Conservation (phyloP, 2,113 vertebrate genomes). For the Grantiella picta region DNA sequence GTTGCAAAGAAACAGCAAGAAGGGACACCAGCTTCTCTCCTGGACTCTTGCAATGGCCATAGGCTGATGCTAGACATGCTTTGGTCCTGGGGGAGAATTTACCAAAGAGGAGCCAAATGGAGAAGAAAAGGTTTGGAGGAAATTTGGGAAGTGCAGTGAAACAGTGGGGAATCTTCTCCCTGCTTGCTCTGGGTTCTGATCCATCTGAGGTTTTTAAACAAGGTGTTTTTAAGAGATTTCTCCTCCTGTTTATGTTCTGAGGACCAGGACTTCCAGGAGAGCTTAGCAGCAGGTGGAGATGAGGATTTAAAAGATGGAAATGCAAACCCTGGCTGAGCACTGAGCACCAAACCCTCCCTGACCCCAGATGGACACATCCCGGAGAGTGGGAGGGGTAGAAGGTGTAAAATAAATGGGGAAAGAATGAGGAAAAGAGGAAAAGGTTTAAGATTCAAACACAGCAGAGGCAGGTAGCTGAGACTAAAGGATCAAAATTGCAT, state of each 20-base stretch:
- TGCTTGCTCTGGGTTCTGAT: neutral
- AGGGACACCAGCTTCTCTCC: neutral
- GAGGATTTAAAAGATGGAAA: neutral
- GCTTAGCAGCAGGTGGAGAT: neutral
- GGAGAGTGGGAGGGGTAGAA: neutral
- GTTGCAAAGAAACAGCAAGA: neutral
- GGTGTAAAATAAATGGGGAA: neutral
- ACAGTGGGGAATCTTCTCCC: neutral
- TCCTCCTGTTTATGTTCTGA: neutral
- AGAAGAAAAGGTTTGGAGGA: neutral
- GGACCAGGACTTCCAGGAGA: neutral
- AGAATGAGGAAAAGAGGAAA: neutral
- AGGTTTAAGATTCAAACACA: neutral
- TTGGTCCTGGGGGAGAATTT: neutral
- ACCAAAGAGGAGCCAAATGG: neutral
- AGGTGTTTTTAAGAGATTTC: neutral
- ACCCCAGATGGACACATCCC: neutral
- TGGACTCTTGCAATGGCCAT: neutral
- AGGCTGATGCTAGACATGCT: neutral
- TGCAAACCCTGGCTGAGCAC: neutral
- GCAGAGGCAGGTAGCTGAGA: neutral
- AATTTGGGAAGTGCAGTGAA: neutral
- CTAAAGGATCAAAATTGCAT: neutral
- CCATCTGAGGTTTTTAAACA: neutral
- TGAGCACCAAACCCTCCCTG: neutral